These are phyloP conservation scores for Cladopsammia gracilis DNA, from an alignment of 64 coral and sea anemone genomes.

Conservation along the genomic window DNA sequence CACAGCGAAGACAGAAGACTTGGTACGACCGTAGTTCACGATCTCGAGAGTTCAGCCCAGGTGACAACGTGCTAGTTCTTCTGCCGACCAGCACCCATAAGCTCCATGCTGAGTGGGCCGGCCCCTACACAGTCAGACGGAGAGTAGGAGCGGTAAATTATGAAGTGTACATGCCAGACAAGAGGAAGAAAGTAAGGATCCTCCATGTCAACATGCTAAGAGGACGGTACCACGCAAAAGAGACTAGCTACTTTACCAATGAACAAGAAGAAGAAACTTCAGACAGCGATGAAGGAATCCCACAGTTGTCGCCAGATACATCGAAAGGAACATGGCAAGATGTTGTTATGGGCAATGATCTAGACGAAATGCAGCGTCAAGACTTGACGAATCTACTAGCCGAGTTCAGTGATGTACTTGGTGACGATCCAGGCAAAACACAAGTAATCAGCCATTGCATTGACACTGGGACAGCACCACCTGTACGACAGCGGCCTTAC, in stretches of 20 bases:
- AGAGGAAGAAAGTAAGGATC: background rate
- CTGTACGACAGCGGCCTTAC: slow-evolving; percentile 53
- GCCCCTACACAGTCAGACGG: background rate
- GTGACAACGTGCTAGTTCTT: background rate
- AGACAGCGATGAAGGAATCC: background rate
- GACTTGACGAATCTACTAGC: background rate
- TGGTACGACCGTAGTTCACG: slow-evolving; percentile 1
- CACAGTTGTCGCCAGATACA: too few relatives aligned
- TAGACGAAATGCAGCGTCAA: background rate
- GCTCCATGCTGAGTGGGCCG: background rate
- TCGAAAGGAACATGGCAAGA: background rate
- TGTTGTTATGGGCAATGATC: slow-evolving; percentile 1
- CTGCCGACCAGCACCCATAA: background rate
- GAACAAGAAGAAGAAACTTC: background rate
- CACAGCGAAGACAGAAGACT: too few relatives aligned
- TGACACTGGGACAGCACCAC: slow-evolving; percentile 14
- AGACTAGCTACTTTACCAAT: background rate
- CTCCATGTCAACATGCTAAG: background rate
- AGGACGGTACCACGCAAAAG: background rate
- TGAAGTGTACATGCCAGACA: background rate
- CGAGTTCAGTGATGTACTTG: slow-evolving; percentile 5
- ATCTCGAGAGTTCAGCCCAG: background rate
- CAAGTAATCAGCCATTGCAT: slow-evolving; percentile 39
- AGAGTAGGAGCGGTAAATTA: background rate
- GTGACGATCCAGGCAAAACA: slow-evolving; percentile 62